Conservation (phyloP, 2,113 vertebrate species). For the Fulica atra region DNA sequence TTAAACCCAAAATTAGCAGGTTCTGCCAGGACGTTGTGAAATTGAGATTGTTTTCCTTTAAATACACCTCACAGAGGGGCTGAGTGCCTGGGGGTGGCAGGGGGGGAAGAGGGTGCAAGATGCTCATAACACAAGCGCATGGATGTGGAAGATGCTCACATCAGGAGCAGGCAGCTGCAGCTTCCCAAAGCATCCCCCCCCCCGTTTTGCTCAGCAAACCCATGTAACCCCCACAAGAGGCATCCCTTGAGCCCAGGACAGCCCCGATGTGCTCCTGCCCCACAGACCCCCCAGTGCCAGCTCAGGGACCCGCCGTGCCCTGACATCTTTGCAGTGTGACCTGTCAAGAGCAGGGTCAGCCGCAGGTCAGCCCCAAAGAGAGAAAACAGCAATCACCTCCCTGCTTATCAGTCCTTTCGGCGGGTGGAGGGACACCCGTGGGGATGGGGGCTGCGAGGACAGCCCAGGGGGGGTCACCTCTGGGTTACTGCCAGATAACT, state of each 20-base stretch:
- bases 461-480: neutral
- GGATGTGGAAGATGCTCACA: rapidly evolving
- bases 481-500: neutral
- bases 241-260: neutral
- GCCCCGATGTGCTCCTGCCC: rapidly evolving
- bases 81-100: too few species aligned
- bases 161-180: rapidly evolving
- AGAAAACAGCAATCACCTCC: conserved; percentile 34
- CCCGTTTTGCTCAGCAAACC: rapidly evolving
- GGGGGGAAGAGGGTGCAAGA: neutral
- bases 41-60: neutral
- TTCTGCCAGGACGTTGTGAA: neutral
- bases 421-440: neutral
- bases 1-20: rapidly evolving
- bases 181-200: rapidly evolving
- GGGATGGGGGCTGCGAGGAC: neutral
- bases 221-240: neutral
- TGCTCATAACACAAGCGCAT: rapidly evolving
- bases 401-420: neutral
- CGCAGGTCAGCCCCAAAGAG: conserved; percentile 21
- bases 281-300: neutral
- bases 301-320: neutral
- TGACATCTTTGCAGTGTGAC: rapidly evolving
- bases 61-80: neutral
- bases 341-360: conserved; percentile 52